phyloP scores from a whole-genome alignment of 2,113 vertebrate genomes.

The Muntiacus muntjak region DNA sequence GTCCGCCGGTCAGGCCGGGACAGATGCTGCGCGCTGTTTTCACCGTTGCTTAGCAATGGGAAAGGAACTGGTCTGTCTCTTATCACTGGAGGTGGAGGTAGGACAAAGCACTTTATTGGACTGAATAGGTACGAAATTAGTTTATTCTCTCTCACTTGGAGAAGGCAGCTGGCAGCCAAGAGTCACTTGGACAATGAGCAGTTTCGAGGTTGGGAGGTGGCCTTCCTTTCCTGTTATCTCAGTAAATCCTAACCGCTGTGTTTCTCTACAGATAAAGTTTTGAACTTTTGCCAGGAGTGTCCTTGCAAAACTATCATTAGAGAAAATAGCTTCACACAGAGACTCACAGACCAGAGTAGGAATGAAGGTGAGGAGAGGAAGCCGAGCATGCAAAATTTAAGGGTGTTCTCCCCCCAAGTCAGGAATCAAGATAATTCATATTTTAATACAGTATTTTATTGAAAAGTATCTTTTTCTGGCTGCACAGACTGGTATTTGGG shows the following conservation, averaged over 20 bases:
- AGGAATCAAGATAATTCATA: not conserved
- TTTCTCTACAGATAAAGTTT: slow-evolving; percentile 63
- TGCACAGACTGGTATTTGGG: not conserved
- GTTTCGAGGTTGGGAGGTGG: not conserved
- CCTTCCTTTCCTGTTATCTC: slow-evolving; percentile 34
- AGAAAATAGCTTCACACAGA: not conserved
- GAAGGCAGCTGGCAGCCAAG: slow-evolving; percentile 71
- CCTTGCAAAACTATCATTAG: slow-evolving; percentile 48
- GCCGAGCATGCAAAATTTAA: not conserved
- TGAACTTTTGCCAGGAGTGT: slow-evolving; percentile 43
- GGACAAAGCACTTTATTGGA: slow-evolving; percentile 79
- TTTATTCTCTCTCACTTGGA: slow-evolving; percentile 78
- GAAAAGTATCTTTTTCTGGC: not conserved
- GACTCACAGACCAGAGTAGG: not conserved
- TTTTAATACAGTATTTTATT: not conserved
- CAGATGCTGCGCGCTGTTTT: slow-evolving; percentile 62
- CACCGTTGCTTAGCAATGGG: slow-evolving; percentile 78
- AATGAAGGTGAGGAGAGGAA: not conserved
- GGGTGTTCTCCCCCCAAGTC: fast-evolving
- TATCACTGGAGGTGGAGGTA: slow-evolving; percentile 73
- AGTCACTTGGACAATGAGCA: slow-evolving; percentile 61
- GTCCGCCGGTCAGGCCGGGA: slow-evolving; percentile 59
- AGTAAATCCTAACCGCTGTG: not conserved
- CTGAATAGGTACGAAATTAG: slow-evolving; percentile 81
- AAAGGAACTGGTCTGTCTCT: slow-evolving; percentile 75